Evolutionary conservation across 2,113 vertebrate species (phyloP).

Genomic region (Bubo scandiacus): DNA sequence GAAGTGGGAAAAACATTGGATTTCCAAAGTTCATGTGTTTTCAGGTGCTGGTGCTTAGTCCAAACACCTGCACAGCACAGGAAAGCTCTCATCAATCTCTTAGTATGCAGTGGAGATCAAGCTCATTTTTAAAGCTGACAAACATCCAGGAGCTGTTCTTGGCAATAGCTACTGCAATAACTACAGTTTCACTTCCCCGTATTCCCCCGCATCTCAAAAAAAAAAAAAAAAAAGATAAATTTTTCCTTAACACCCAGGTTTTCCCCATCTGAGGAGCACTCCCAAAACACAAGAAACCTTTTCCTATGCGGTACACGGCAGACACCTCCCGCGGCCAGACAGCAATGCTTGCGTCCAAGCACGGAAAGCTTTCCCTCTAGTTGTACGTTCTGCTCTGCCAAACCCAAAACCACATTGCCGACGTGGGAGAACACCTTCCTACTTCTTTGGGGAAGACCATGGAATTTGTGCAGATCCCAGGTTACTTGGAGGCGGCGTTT

Average conservation of each 20-base stretch:
- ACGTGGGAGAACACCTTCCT: neutral
- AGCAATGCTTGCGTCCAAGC: accelerated
- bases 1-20: neutral
- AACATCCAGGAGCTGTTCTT: neutral
- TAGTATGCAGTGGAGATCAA: neutral
- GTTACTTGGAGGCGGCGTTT: neutral
- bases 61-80: neutral
- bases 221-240: neutral
- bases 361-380: neutral
- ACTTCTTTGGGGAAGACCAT: neutral
- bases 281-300: neutral
- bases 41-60: neutral
- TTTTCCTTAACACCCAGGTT: neutral
- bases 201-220: neutral
- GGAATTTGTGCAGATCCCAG: neutral
- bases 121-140: neutral
- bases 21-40: neutral
- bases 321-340: neutral
- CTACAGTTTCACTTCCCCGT: neutral
- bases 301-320: neutral
- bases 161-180: neutral
- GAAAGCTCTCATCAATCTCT: neutral
- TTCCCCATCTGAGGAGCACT: neutral
- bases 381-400: neutral
- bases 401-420: neutral